phyloP scores from a whole-genome alignment of 2,888 invertebrate species.

The Conops quadrifasciatus region DNA sequence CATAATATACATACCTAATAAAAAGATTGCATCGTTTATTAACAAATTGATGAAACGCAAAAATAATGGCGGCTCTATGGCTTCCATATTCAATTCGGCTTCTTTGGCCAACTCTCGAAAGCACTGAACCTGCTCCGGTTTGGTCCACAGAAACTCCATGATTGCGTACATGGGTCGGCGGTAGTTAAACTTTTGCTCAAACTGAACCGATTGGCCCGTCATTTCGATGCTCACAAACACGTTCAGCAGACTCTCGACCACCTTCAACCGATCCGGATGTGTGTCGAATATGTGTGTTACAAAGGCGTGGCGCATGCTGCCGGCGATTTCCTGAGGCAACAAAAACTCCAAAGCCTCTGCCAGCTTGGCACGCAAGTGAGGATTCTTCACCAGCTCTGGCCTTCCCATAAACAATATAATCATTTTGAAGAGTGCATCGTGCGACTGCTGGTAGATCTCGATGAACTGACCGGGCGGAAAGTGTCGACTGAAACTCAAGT shows the following conservation, averaged over 20 bases:
- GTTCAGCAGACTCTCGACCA: constrained; percentile 81
- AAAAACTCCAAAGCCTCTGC: constrained; percentile 90
- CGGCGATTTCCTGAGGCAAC: constrained; percentile 72
- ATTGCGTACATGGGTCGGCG: constrained; percentile 93
- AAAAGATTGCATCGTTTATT: constrained; percentile 96
- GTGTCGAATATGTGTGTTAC: constrained; percentile 78
- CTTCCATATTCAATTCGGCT: constrained; percentile 89
- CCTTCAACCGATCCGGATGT: constrained; percentile 78
- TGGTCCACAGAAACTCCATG: constrained; percentile 90
- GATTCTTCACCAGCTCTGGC: constrained; percentile 82
- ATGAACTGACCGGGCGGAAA: constrained; percentile 75
- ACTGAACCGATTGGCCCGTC: constrained; percentile 95
- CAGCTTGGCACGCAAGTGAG: constrained; percentile 88
- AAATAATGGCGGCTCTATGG: constrained; percentile 89
- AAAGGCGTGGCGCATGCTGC: constrained; percentile 64
- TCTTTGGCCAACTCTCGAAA: constrained; percentile 81
- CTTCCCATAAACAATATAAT: constrained; percentile 91
- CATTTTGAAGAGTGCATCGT: constrained; percentile 73
- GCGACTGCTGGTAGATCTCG: constrained; percentile 70
- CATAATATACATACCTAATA: constrained; percentile 71
- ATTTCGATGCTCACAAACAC: constrained; percentile 98
- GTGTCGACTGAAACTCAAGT: constrained; percentile 78
- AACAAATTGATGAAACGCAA: constrained; percentile 94
- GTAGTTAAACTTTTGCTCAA: constrained; percentile 97
- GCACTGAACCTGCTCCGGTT: constrained; percentile 78